Evolutionary conservation across 1,140 invertebrate species (phyloP).

Genomic region (Microplitis mediator): DNA sequence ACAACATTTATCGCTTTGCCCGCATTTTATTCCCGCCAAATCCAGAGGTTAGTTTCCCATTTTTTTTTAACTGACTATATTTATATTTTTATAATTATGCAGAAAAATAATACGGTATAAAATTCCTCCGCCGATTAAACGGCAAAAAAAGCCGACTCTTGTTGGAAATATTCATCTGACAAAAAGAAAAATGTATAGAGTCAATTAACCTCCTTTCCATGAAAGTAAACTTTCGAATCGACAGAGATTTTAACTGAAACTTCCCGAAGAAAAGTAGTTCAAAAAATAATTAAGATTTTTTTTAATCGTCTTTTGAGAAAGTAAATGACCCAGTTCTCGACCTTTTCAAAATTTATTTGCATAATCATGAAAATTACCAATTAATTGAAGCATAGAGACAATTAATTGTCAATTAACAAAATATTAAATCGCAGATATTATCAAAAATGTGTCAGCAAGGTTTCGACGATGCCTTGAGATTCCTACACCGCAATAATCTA

Average conservation of each 20-base stretch:
- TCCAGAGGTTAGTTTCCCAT: slow-evolving; percentile 72
- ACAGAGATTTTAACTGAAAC: too few species aligned
- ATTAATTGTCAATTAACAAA: neutral
- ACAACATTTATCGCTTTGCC: slow-evolving; percentile 91
- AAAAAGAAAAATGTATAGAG: neutral
- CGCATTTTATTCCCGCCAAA: slow-evolving; percentile 93
- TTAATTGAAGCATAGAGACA: neutral
- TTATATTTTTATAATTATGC: neutral
- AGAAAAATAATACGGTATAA: too few species aligned
- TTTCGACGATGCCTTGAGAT: slow-evolving; percentile 94
- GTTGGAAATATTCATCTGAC: too few species aligned
- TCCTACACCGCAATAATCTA: slow-evolving; percentile 89
- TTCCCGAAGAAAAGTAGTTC: too few species aligned
- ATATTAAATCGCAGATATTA: slow-evolving; percentile 61
- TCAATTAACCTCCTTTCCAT: too few species aligned
- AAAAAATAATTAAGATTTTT: too few species aligned
- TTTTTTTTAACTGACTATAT: neutral
- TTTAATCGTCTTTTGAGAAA: too few species aligned
- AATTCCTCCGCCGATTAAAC: too few species aligned
- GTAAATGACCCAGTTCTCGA: too few species aligned
- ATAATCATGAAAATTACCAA: neutral
- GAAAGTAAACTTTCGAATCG: too few species aligned
- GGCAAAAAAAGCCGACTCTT: too few species aligned
- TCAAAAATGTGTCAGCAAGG: slow-evolving; percentile 97
- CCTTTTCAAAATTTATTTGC: too few species aligned